A percentile compares a stretch with the other conserved stretches of the same genome.
Conservation (phyloP, 1,140 invertebrate genomes). For the Planococcus citri region DNA sequence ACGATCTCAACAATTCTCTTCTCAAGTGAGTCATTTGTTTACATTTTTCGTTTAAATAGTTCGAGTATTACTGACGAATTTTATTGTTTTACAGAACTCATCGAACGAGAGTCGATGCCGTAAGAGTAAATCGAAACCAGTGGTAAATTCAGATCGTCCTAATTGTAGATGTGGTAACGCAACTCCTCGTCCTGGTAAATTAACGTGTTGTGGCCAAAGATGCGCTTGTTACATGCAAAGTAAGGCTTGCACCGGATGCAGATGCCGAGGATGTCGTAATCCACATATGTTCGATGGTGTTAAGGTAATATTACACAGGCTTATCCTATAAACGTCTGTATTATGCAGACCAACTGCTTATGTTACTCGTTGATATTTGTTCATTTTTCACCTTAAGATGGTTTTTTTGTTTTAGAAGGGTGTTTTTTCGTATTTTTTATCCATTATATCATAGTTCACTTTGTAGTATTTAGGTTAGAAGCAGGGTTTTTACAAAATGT, state of each 20-base stretch:
- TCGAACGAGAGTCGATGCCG: not conserved
- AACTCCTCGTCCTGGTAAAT: constrained; percentile 68
- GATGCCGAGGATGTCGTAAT: constrained; percentile 82
- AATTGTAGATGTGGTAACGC: constrained; percentile 78
- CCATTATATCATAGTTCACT: too few relatives aligned
- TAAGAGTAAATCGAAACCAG: not conserved
- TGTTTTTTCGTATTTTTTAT: too few relatives aligned
- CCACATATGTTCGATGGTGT: constrained; percentile 36
- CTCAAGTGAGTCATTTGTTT: not conserved
- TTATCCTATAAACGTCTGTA: not conserved
- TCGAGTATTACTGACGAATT: not conserved
- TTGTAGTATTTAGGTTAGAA: too few relatives aligned
- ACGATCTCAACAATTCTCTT: not conserved
- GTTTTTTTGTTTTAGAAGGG: too few relatives aligned
- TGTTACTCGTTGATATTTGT: too few relatives aligned
- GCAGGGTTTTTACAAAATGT: too few relatives aligned
- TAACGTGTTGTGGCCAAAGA: constrained; percentile 82
- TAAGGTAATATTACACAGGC: constrained; percentile 1
- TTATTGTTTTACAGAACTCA: not conserved
- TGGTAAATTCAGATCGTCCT: not conserved
- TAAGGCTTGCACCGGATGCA: constrained; percentile 73
- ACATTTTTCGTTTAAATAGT: not conserved
- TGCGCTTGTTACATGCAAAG: constrained; percentile 85
- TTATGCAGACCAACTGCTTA: not conserved
- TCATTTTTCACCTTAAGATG: too few relatives aligned